Conservation (phyloP, 2,797 vertebrate species). For the Toxotes lorentzi region DNA sequence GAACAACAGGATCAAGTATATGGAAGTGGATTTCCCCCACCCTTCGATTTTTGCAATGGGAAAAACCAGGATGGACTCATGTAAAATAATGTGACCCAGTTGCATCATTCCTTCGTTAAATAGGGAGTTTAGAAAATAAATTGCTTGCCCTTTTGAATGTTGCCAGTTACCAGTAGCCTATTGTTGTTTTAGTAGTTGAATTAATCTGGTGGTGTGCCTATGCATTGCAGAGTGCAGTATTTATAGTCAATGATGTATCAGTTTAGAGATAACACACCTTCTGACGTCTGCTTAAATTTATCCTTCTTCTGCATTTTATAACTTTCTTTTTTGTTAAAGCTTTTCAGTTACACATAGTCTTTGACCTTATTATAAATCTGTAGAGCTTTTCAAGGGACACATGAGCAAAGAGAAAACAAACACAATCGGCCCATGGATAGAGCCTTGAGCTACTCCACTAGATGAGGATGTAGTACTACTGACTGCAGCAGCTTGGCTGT, state of each 20-base stretch:
- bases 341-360: not conserved
- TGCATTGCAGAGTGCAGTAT: not conserved
- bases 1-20: slow-evolving; percentile 30
- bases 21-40: slow-evolving; percentile 21
- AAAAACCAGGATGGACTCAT: slow-evolving; percentile 10
- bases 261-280: not conserved
- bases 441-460: slow-evolving; percentile 47
- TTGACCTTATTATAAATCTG: not conserved
- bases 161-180: not conserved
- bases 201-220: not conserved
- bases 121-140: slow-evolving; percentile 1
- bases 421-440: not conserved
- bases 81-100: slow-evolving; percentile 1
- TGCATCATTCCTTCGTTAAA: slow-evolving; percentile 18
- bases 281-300: not conserved
- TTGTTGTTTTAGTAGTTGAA: slow-evolving; percentile 6
- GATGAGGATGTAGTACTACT: slow-evolving; percentile 18
- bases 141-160: not conserved
- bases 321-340: no score
- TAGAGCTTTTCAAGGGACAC: slow-evolving; percentile 2
- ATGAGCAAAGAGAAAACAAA: slow-evolving; percentile 20
- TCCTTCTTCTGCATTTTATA: not conserved
- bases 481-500: slow-evolving; percentile 6
- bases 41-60: slow-evolving; percentile 6
- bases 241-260: not conserved